These are phyloP conservation scores for Caenorhabditis sinica DNA, from an alignment of 2,888 invertebrate genomes.

Conservation along the genomic window DNA sequence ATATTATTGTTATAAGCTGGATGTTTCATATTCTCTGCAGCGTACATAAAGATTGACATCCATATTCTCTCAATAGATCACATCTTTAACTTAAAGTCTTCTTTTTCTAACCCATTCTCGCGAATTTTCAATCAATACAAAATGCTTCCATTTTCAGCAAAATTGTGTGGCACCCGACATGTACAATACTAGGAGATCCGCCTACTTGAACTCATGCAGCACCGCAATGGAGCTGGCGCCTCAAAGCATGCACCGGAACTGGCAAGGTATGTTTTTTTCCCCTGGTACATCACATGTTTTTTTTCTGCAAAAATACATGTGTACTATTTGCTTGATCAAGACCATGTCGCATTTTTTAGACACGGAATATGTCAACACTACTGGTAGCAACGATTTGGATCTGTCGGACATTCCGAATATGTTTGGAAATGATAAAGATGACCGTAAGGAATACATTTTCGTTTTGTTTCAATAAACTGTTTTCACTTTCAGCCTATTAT, in stretches of 20 bases:
- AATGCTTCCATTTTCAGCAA: conserved; percentile 49
- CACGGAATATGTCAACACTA: conserved; percentile 36
- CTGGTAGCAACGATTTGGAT: conserved; percentile 34
- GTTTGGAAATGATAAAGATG: conserved; percentile 35
- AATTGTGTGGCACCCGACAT: conserved; percentile 65
- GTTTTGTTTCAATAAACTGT: not conserved
- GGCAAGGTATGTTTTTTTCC: conserved; percentile 47
- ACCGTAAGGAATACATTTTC: conserved; percentile 26
- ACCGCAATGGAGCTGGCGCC: conserved; percentile 42
- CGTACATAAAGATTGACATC: too few species aligned
- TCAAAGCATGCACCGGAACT: conserved; percentile 48
- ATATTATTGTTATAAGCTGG: not conserved
- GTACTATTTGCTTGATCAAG: not conserved
- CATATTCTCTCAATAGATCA: too few species aligned
- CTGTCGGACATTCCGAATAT: conserved; percentile 31
- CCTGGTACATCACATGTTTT: not conserved
- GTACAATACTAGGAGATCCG: conserved; percentile 64
- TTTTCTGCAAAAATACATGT: too few species aligned
- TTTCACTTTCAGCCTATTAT: conserved; percentile 19
- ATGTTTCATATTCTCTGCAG: not conserved
- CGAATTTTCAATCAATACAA: not conserved
- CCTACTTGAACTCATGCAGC: conserved; percentile 63
- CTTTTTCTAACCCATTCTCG: too few species aligned
- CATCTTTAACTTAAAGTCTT: too few species aligned
- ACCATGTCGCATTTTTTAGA: conserved; percentile 46